Evolutionary conservation across 2,113 vertebrate species (phyloP), one percentile per base, ranked within the genome.

Genomic region (Cottus gobio): DNA sequence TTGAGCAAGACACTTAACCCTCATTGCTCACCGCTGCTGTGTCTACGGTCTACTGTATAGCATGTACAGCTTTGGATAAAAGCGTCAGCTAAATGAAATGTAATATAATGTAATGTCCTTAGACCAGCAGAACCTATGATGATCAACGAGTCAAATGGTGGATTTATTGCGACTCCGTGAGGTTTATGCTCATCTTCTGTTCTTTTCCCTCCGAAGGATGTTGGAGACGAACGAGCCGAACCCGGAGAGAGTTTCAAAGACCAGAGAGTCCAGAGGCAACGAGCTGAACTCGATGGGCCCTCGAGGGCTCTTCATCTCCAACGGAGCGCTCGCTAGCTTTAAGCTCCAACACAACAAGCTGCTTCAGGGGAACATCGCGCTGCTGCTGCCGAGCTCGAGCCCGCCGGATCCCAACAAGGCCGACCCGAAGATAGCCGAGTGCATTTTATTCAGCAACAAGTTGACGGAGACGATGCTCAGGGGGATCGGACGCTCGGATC

Each of bases 371-470:
- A 84, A 80, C 20, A 54, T 71, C n/a, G 54, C 36, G 1, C 34
- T 82, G 31, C 39, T 39, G 39, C 46, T 84, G 22, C 61, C 85
- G 15, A 61, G 31, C 7, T 46, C 64, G 0, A 42, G 58, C 24
- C 31, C 31, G n/a, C 63, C 68, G 37, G 63, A 87, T 52, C 28
- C 1, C 5, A 80, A 7, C 39, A 8, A 70, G 37, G 24, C 20
- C 30, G 82, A 85, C 11, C 26, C 4, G 5, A 89, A 82, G 62
- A 10, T 71, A 15, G 50, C 73, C 0, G 72, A 87, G 9, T 85
- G 83, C 64, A 69, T 90, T 34, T 80, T 89, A 48, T 48, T 91
- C 24, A 84, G 82, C 68, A 88, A 89, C 68, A 83, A 63, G 44
- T 37, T 86, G 22, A 89, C 78, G 34, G 80, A 73, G 18, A 79